Base-by-base conservation (phyloP, 23 tunicate genomes). In the Botrylloides violaceus region DNA sequence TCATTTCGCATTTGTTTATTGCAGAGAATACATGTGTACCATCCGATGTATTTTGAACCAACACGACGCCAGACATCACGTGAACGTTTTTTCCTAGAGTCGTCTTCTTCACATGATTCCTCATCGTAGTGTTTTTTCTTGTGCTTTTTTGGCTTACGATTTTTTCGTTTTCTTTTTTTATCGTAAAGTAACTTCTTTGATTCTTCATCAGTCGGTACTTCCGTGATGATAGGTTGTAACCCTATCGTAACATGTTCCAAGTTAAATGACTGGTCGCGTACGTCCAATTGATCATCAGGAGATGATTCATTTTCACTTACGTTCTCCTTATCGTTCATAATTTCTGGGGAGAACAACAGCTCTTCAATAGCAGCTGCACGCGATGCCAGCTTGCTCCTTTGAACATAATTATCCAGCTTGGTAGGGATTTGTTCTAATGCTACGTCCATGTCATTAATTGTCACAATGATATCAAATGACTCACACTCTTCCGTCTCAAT, bases 361-460 rank as follows among this genome's bases (percentile, higher is more conserved):
- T 83, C 90, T 77, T 83, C 90, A 12, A 83, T 71, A 7, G 90
- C 90, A 18, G 90, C 90, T 0, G 90, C 74, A 32, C 90, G 61
- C 22, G 83, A 79, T 29, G 70, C 90, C 23, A 83, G 58, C 57
- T 81, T 66, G 36, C 72, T 77, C 29, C 56, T 71, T 28, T 71
- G 81, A 12, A 83, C 90, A 35, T 83, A 83, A 43, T 78, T 70
- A 53, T 83, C 90, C 26, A 83, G 78, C 12, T 43, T 36, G 43
- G 26, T 24, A 38, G 49, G 32, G n/a, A 68, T 68, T 22, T 68
- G 56, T 25, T 68, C 28, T 56, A 68, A 43, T n/a, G 74, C 74
- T 18, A 68, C 24, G 20, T 68, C 74, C 3, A 56, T 68, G 58
- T 68, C 74, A 5, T 55, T 56, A 4, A 27, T 31, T 18, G 74